Conservation (phyloP, 1,140 invertebrate genomes). For the Antheraea mylitta region DNA sequence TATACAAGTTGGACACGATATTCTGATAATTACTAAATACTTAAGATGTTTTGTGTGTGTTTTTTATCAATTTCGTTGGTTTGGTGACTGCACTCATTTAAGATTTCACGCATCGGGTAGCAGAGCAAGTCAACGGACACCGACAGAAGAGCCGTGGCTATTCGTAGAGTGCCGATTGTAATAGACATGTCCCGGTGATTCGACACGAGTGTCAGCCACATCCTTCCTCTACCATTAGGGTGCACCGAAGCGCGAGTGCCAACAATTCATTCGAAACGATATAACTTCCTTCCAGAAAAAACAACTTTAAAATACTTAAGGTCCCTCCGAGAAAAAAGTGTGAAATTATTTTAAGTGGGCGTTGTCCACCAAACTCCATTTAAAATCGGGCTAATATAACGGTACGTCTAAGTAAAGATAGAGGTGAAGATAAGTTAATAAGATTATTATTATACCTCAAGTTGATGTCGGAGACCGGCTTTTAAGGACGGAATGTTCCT, state of each 20-base stretch:
- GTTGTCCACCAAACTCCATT: constrained; percentile 60
- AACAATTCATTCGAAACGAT: constrained; percentile 19
- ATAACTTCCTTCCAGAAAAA: constrained; percentile 35
- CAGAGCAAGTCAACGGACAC: constrained; percentile 40
- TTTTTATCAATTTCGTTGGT: constrained; percentile 21
- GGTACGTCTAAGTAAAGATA: constrained; percentile 75
- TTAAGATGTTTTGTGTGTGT: constrained; percentile 8
- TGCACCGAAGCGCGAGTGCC: constrained; percentile 33
- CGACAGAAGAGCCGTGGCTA: constrained; percentile 14
- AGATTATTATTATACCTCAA: constrained; percentile 74
- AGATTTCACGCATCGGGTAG: constrained; percentile 47
- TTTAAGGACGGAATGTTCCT: constrained; percentile 72
- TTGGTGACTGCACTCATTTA: constrained; percentile 25
- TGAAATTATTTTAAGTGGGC: constrained; percentile 73
- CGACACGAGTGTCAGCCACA: constrained; percentile 53
- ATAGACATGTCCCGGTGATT: constrained; percentile 57
- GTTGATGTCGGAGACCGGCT: constrained; percentile 61
- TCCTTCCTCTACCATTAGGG: constrained; percentile 47
- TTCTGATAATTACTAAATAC: background rate
- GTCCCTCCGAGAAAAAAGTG: constrained; percentile 54
- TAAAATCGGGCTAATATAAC: constrained; percentile 69
- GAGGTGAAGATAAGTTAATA: constrained; percentile 75
- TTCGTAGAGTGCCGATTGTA: constrained; percentile 24
- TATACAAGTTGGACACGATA: background rate
- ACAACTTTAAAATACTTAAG: constrained; percentile 57